Base-by-base conservation (phyloP, 2,888 invertebrate species). In the Aromia moschata region DNA sequence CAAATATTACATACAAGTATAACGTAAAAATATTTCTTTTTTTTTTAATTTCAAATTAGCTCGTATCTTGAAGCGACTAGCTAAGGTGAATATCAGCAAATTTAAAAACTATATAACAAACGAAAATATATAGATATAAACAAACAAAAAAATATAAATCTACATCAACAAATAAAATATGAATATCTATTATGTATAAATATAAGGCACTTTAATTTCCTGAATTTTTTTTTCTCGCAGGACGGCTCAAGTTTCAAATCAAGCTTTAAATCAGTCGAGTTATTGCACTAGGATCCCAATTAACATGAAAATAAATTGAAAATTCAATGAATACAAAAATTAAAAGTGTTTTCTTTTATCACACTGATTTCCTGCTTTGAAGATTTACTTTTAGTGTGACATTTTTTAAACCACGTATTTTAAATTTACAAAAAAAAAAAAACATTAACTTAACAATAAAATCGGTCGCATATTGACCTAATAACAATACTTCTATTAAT, bases 61-160 rank as follows among this genome's bases (percentile, higher is more conserved):
- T 5, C 7, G 7, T 25, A 25, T 25, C 7, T 25, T 25, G 7
- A 25, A 5, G 18, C n/a, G 18, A 12, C 15, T 5, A 16, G 16
- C 9, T 40, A 4, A 40, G 14, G 16, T 3, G 14, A 37, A 45
- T 11, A 43, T 43, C 12, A 12, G 37, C 11, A 18, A 36, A 47
- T 9, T n/a, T n/a, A 37, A 36, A 36, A 38, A 38, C 38, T 49
- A 16, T 33, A 37, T 36, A 49, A 49, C 25, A 49, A 49, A 49
- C 43, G 25, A 43, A 14, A 38, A 38, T 38, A 15, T 38, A 38
- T 25, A 14, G 14, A 49, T 2, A 17, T 12, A 38, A 25, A 15
- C 38, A 2, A 25, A 20, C 37, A 47, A 47, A 36, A n/a, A 31
- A 33, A 17, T 45, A 45, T 31, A 33, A 17, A 36, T 47, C 17